Evolutionary conservation across 2,113 vertebrate species (phyloP).

Genomic region (Sialia sialis): DNA sequence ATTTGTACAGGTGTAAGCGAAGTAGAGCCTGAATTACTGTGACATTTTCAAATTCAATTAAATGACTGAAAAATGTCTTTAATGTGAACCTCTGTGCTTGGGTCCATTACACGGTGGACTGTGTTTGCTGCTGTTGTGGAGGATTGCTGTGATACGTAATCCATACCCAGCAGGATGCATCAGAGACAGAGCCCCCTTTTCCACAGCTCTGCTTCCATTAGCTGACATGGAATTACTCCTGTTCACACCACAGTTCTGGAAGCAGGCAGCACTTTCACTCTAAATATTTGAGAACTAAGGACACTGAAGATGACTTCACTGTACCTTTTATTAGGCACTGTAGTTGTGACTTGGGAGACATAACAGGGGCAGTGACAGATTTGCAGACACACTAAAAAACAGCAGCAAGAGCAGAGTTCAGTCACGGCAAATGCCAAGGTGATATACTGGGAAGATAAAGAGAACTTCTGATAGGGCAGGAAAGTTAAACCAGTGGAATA

Average conservation of each 20-base stretch:
- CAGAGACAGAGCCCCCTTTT: background rate
- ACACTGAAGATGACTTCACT: background rate
- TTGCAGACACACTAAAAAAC: constrained; percentile 2
- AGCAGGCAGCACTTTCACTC: background rate
- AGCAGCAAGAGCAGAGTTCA: constrained; percentile 10
- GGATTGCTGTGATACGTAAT: constrained; percentile 12
- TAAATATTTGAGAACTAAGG: constrained; percentile 28
- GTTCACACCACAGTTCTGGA: background rate
- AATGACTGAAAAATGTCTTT: constrained; percentile 30
- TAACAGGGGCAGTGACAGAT: constrained; percentile 13
- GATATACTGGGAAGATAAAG: constrained; percentile 9
- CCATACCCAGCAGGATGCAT: background rate
- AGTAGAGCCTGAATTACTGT: background rate
- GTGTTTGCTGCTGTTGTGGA: background rate
- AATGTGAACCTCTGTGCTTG: background rate
- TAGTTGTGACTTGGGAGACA: constrained; percentile 35
- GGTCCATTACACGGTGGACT: background rate
- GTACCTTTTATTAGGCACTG: background rate
- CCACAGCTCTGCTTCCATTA: background rate
- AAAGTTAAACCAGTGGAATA: background rate
- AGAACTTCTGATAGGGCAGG: background rate
- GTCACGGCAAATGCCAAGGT: constrained; percentile 31
- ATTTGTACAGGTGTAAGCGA: constrained; percentile 44
- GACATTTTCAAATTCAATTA: constrained; percentile 43
- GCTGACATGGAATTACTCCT: background rate